Evolutionary conservation across 2,888 invertebrate genomes (phyloP).

Genomic region (Campoplex capitator): DNA sequence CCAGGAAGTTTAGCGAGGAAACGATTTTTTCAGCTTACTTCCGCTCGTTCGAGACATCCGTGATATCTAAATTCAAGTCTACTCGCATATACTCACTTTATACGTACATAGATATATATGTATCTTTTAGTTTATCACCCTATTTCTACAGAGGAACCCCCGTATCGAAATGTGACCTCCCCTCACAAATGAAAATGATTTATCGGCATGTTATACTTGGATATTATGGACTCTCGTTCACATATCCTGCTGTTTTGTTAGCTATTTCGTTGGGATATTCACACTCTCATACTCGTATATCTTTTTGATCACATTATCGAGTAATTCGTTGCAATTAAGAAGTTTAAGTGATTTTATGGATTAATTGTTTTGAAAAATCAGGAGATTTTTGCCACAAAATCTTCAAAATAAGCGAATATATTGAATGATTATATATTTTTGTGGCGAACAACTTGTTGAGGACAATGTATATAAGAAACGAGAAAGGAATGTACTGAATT

Average conservation of each 20-base stretch:
- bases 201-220: conserved; percentile 53
- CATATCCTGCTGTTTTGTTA: conserved; percentile 58
- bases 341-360: not conserved
- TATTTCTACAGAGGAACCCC: conserved; percentile 60
- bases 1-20: conserved; percentile 82
- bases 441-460: not conserved
- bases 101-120: not conserved
- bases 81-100: not conserved
- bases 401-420: not conserved
- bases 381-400: not conserved
- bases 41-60: conserved; percentile 66
- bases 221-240: conserved; percentile 40
- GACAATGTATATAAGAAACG: not conserved
- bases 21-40: conserved; percentile 73
- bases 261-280: not conserved
- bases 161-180: conserved; percentile 78
- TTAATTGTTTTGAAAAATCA: not conserved
- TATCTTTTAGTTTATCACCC: conserved; percentile 43
- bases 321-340: conserved; percentile 34
- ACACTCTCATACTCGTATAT: conserved; percentile 17
- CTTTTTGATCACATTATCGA: conserved; percentile 18
- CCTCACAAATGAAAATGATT: conserved; percentile 70
- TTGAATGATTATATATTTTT: not conserved
- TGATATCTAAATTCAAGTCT: conserved; percentile 80
- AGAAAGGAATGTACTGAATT: not conserved